Percentiles rank a stretch among this genome's conserved stretches.
phyloP scores from a whole-genome alignment of 2,888 invertebrate species.

The Notocelia uddmanniana region DNA sequence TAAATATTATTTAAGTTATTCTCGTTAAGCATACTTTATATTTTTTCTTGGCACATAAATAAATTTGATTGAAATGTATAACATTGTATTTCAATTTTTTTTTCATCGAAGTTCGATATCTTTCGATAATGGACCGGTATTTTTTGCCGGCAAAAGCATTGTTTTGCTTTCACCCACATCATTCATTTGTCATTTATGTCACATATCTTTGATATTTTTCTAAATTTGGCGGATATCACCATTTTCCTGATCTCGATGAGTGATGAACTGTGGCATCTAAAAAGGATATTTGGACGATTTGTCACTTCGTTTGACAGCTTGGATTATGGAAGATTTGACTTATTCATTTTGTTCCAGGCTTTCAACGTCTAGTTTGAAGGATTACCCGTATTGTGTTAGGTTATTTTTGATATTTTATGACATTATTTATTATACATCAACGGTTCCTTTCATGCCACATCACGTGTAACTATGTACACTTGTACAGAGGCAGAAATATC shows the following conservation, averaged over 20 bases:
- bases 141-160: not conserved
- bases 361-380: not conserved
- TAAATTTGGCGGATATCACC: not conserved
- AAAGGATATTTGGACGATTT: slow-evolving; percentile 5
- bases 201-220: not conserved
- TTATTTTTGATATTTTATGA: not conserved
- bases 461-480: no score
- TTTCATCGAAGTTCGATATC: not conserved
- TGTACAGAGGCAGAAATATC: no score
- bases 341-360: not conserved
- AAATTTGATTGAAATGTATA: no score
- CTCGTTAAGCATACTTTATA: no score
- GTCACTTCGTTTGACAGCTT: not conserved
- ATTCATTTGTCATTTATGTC: slow-evolving; percentile 8
- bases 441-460: no score
- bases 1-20: no score
- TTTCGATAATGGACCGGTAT: not conserved
- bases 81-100: not conserved
- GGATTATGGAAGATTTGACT: slow-evolving; percentile 8
- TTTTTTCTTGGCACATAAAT: no score
- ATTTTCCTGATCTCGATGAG: slow-evolving; percentile 2
- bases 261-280: not conserved
- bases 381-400: not conserved
- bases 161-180: not conserved
- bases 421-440: no score